Base-by-base conservation (phyloP, 2,888 invertebrate genomes). In the Eurytoma adleriae region DNA sequence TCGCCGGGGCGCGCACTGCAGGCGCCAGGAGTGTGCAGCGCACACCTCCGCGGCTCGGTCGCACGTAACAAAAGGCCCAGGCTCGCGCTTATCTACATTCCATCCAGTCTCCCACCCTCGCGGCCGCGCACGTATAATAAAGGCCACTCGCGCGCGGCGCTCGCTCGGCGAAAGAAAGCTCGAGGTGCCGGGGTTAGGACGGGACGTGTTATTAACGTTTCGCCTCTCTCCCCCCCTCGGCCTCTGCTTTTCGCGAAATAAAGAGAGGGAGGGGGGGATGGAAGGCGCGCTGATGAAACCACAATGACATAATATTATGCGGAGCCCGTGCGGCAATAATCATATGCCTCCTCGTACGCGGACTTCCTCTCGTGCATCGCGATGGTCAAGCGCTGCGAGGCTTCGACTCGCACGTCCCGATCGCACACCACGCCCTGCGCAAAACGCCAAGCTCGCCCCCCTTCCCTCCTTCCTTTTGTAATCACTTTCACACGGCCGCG, bases 251-350 rank as follows among this genome's bases (percentile, higher is more conserved):
- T 83, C 81, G 74, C 52, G 78, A 79, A 75, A 59, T 75, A 82
- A 73, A 75, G 76, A 81, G 82, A 68, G 68, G 40, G 24, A 24
- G 75, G 75, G 71, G 79, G 67, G 74, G 59, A 56, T 69, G 81
- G 67, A 72, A 66, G 81, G 78, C 62, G 81, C 67, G 73, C 68
- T 84, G 87, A 85, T 85, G 86, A 86, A 86, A 86, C 84, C 85
- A 83, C 86, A 86, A 86, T 87, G 87, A 87, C 87, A 87, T 85
- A 87, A 87, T 86, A 86, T 87, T 86, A 86, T 83, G 84, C 85
- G 78, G 80, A 24, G 74, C 69, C 79, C 76, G 83, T 77, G 83
- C 84, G 73, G 84, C 83, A 84, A 84, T 86, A 87, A 86, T 87
- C 84, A 86, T 82, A 86, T 81, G 81, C 82, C 82, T 83, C 78